Evolutionary conservation across 2,113 vertebrate genomes (phyloP), one percentile per base, ranked within the genome.

Genomic region (Atractosteus spatula): DNA sequence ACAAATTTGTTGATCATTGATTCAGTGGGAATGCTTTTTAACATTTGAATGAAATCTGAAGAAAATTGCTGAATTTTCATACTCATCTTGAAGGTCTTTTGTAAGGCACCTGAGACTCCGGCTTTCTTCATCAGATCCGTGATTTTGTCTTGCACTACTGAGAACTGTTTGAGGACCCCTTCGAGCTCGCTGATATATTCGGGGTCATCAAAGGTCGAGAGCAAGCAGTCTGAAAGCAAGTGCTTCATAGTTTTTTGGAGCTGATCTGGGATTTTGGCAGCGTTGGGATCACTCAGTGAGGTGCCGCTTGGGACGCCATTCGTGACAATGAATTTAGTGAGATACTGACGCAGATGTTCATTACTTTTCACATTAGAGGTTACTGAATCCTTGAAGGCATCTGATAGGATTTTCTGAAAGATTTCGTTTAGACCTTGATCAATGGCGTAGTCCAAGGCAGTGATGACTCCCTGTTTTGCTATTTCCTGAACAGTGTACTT

Each of bases 401-500:
- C 4, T 11, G 69, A 29, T 8, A 80, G 47, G 41, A 51, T 43
- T 10, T 44, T 3, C 12, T 68, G 64, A 3, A 80, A 61, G 3
- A 16, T 8, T 4, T 29, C 14, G 13, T 61, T 42, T 43, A 72
- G 17, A 7, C 29, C 42, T 6, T 14, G 11, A 56, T 78, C 74
- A 71, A 62, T 44, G n/a, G 51, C 51, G 14, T 73, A 74, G 41
- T 74, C 59, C 10, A 80, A 51, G 43, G 63, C 62, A 3, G 62
- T 64, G 7, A 41, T 62, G 3, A 71, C 65, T 4, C 42, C 62
- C 10, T 71, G 51, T n/a, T 71, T 72, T 3, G 63, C 74, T 5
- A 78, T 16, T 62, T 80, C 71, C 12, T 74, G 69, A 12, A 55
- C 45, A 59, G 74, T 66, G 66, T 74, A 72, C 8, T 45, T 71